Percentiles rank a stretch among this genome's conserved stretches.
phyloP scores from a whole-genome alignment of 2,113 vertebrate genomes.

The Agelaius phoeniceus region DNA sequence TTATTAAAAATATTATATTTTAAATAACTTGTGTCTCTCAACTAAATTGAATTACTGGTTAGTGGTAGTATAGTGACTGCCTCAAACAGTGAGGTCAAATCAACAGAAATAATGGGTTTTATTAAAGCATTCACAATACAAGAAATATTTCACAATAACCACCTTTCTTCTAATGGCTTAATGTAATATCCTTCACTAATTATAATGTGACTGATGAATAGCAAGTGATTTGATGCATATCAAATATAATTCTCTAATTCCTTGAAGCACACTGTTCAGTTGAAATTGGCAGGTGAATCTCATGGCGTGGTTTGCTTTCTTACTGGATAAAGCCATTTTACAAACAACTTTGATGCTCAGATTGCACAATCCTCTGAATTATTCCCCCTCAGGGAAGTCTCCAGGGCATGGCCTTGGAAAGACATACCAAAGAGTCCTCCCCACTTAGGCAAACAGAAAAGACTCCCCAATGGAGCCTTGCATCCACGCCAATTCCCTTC shows the following conservation, averaged over 20 bases:
- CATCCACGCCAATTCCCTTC: background rate
- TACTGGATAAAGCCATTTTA: background rate
- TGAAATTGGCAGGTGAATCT: background rate
- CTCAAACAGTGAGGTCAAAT: background rate
- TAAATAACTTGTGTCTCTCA: background rate
- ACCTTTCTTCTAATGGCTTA: background rate
- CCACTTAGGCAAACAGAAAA: background rate
- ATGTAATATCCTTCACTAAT: background rate
- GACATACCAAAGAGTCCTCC: background rate
- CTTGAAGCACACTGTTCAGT: background rate
- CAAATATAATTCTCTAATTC: background rate
- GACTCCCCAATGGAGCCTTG: background rate
- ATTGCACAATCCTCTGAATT: background rate
- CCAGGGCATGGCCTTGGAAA: background rate
- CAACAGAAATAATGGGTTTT: background rate
- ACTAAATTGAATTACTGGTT: background rate
- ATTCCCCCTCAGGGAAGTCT: background rate
- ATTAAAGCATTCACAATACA: background rate
- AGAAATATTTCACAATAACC: background rate
- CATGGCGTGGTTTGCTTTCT: background rate
- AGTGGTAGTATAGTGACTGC: background rate
- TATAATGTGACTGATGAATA: background rate
- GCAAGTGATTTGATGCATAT: background rate
- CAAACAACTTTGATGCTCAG: background rate
- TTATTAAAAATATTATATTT: background rate